A percentile compares a stretch with the other conserved stretches of the same genome.
These are phyloP conservation scores for Manduca sexta DNA, from an alignment of 1,140 invertebrate genomes.

Conservation along the genomic window DNA sequence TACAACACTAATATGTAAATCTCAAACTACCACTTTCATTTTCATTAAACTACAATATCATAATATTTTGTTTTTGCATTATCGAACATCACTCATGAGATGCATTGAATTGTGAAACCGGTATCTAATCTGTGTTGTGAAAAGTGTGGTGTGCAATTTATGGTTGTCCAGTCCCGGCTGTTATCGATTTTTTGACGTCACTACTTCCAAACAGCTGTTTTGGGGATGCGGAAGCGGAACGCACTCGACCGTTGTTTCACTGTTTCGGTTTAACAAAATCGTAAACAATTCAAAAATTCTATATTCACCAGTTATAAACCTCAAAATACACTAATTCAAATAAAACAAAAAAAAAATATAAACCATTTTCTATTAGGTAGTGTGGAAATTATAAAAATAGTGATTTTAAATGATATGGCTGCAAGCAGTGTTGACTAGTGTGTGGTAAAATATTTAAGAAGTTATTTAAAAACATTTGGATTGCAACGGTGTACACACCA, in stretches of 20 bases:
- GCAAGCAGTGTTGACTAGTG: neutral
- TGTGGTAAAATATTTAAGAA: neutral
- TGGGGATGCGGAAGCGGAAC: conserved; percentile 36
- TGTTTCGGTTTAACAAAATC: too few relatives aligned
- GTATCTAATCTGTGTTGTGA: conserved; percentile 36
- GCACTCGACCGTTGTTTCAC: too few relatives aligned
- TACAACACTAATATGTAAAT: neutral
- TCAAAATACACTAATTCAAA: too few relatives aligned
- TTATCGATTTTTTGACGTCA: conserved; percentile 60
- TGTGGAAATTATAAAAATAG: neutral
- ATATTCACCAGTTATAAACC: too few relatives aligned
- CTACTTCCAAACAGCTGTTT: conserved; percentile 59
- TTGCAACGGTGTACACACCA: neutral
- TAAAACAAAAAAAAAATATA: too few relatives aligned
- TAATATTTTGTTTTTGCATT: neutral
- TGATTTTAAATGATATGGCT: neutral
- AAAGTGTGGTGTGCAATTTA: conserved; percentile 35
- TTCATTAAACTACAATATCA: neutral
- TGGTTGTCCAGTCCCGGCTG: conserved; percentile 39
- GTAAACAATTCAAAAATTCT: too few relatives aligned
- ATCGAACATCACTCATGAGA: conserved; percentile 5
- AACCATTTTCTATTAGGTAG: too few relatives aligned
- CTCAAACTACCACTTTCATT: neutral
- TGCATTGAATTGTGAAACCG: conserved; percentile 33
- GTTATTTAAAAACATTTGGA: neutral